Evolutionary conservation across 2,888 invertebrate genomes (phyloP).

Genomic region (Kuschelorhynchus macadamiae): DNA sequence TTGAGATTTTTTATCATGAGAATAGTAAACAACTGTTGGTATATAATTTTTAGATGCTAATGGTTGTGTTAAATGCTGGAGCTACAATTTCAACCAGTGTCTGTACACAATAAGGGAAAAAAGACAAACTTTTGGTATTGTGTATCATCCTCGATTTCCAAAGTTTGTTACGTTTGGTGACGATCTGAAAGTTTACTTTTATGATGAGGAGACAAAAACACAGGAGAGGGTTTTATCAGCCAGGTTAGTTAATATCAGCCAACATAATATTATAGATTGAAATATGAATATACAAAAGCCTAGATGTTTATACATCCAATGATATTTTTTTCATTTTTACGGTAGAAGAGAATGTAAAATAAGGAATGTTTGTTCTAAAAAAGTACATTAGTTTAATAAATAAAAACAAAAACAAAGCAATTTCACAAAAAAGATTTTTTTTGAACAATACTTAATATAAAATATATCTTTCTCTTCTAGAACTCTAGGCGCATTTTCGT

Average conservation of each 20-base stretch:
- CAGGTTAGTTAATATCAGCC: conserved; percentile 72
- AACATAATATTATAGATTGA: not conserved
- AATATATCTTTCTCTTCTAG: too few relatives aligned
- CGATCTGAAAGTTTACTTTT: conserved; percentile 75
- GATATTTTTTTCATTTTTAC: too few relatives aligned
- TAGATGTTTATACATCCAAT: too few relatives aligned
- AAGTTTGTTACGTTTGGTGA: conserved; percentile 76
- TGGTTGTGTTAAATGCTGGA: conserved; percentile 80
- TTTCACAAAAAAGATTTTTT: too few relatives aligned
- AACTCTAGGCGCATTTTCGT: too few relatives aligned
- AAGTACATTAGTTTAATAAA: too few relatives aligned
- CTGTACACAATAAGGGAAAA: conserved; percentile 77
- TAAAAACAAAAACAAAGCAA: too few relatives aligned
- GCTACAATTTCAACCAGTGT: conserved; percentile 76
- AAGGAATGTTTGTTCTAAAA: too few relatives aligned
- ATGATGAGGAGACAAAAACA: conserved; percentile 78
- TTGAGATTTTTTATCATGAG: too few relatives aligned
- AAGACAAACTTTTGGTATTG: conserved; percentile 75
- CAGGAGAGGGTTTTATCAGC: conserved; percentile 75
- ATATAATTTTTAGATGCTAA: conserved; percentile 76
- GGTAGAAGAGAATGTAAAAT: too few relatives aligned
- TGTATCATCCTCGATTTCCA: conserved; percentile 74
- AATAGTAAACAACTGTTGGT: too few relatives aligned
- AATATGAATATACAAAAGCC: not conserved
- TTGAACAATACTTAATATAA: too few relatives aligned